Base-by-base conservation (phyloP, 2,888 invertebrate species). In the Diabrotica balteata region DNA sequence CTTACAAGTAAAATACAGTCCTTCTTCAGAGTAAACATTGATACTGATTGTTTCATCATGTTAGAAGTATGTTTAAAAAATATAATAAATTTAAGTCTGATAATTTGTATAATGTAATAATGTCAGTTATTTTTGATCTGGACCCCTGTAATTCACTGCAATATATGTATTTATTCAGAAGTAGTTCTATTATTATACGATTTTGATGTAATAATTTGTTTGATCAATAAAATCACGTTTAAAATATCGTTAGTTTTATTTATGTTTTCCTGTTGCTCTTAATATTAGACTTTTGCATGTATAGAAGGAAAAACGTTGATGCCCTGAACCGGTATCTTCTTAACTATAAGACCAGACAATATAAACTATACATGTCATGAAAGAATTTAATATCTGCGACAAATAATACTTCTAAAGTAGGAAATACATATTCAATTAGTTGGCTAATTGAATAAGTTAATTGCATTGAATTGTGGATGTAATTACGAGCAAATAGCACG, bases 71-170 rank as follows among this genome's bases (percentile, higher is more conserved):
- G 54, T 17, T 17, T 54, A 11, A 22, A 54, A 7, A 54, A 32
- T 54, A 32, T 32, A 32, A 32, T 32, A 32, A 32, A 5, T 52
- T 22, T 11, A 47, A 47, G 47, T 47, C 9, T 9, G 8, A 47
- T 10, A 47, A 47, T 59, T 49, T 17, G 10, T 32, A 32, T 32
- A 59, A 9, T 17, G 9, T 46, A 46, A 8, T 22, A 8, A n/a
- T 52, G 64, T 59, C 50, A 46, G 51, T 64, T 64, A 68, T 71
- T 72, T 66, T 54, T 49, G 67, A 70, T 75, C 71, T 72, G 75
- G 75, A 72, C 78, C 79, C 79, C 79, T 79, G 79, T 77, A 73
- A 68, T 73, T 73, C 73, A 74, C 72, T 73, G 78, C 77, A 77
- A 73, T 78, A 75, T 74, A 75, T 79, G 78, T 79, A 79, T 76